Evolutionary conservation across 2,797 vertebrate species (phyloP).

Genomic region (Rhinella marina): DNA sequence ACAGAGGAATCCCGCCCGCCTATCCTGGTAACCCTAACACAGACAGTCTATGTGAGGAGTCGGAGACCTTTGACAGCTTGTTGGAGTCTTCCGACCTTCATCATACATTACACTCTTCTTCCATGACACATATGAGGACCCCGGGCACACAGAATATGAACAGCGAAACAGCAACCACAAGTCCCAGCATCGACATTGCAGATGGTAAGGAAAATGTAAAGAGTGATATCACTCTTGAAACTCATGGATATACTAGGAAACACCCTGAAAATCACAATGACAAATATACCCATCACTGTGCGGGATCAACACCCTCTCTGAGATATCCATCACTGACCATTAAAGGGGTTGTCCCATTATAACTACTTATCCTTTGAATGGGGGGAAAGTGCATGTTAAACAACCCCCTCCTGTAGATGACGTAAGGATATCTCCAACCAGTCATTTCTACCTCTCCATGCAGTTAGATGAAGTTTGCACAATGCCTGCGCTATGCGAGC

Average conservation of each 20-base stretch:
- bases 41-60: constrained; percentile 70
- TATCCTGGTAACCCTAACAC: constrained; percentile 77
- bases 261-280: too few relatives aligned
- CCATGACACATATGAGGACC: constrained; percentile 64
- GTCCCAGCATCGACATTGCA: constrained; percentile 81
- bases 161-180: constrained; percentile 74
- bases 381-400: too few relatives aligned
- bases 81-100: constrained; percentile 76
- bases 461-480: too few relatives aligned
- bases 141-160: constrained; percentile 66
- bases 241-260: too few relatives aligned
- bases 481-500: too few relatives aligned
- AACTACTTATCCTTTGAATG: too few relatives aligned
- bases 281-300: too few relatives aligned
- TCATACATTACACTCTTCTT: constrained; percentile 73
- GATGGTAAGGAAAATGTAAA: constrained; percentile 75
- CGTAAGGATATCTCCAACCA: neutral
- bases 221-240: too few relatives aligned
- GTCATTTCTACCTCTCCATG: neutral
- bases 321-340: too few relatives aligned
- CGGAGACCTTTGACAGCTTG: constrained; percentile 73
- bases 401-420: neutral
- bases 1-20: constrained; percentile 81
- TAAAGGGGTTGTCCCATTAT: too few relatives aligned
- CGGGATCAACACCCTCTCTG: too few relatives aligned